Evolutionary conservation across 2,113 vertebrate genomes (phyloP), one percentile per base, ranked within the genome.

Genomic region (Cathartes aura): DNA sequence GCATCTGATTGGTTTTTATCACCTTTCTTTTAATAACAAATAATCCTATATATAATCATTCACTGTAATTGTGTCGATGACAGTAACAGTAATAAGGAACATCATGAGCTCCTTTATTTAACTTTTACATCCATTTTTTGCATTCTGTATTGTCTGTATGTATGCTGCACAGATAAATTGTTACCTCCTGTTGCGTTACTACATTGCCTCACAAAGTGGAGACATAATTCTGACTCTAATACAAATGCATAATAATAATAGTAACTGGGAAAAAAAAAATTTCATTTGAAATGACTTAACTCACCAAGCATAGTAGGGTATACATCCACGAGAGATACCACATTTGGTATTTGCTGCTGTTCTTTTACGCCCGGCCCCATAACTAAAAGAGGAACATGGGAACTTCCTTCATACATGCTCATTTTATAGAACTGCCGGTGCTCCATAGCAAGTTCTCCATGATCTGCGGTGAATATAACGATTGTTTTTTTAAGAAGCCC

Each of bases 381-480:
- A 64, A 99, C 95, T 86, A 99, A 47, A 66, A 99, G 98, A 27
- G 99, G 99, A 87, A 99, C 87, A 36, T 99, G 99, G 32, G 99
- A 98, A 68, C 99, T 99, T 81, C 99, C 99, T 97, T 99, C 99
- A 82, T 99, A 99, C 99, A 99, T 99, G 67, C 99, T 99, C 99
- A 99, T 99, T 98, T 99, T 99, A 89, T 99, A 99, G 97, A 99
- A 99, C 97, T 99, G 99, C 38, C 99, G 98, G 96, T 99, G 99
- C 48, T 99, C 99, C 99, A 99, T 99, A 42, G 99, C 99, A 47
- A 99, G 97, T 71, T 99, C 99, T 24, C 99, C 99, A 1, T 99
- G 99, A 97, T 99, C 99, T 9, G 99, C 98, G 4, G 99, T 99
- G 59, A 99, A 99, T n/a, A 99, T 96, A 38, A 99, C 24, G 0